Percentiles rank a stretch among this genome's conserved stretches.
phyloP scores from a whole-genome alignment of 2,113 vertebrate species.

The Ancistrus triradiatus region DNA sequence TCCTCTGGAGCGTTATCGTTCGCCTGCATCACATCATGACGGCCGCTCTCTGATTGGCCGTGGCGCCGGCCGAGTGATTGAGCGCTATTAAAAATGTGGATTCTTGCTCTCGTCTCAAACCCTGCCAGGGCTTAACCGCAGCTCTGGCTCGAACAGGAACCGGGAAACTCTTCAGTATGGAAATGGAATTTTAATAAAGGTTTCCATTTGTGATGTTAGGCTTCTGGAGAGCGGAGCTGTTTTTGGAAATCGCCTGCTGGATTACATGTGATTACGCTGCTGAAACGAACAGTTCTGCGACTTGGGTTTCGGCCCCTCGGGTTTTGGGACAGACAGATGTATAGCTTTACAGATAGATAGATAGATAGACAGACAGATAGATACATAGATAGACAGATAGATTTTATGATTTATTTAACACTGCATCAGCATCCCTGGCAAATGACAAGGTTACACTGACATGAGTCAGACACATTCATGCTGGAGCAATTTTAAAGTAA shows the following conservation, averaged over 20 bases:
- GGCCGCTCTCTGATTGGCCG: not conserved
- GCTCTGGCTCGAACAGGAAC: not conserved
- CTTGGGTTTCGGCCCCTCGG: slow-evolving; percentile 6
- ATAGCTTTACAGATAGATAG: too few species aligned
- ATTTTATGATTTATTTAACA: too few species aligned
- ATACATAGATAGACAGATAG: too few species aligned
- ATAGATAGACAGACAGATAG: too few species aligned
- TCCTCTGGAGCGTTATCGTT: not conserved
- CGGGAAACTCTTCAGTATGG: slow-evolving; percentile 28
- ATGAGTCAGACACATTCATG: too few species aligned
- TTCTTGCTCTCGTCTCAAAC: slow-evolving; percentile 27
- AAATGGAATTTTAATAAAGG: slow-evolving; percentile 52
- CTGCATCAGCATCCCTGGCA: too few species aligned
- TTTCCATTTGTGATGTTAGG: slow-evolving; percentile 55
- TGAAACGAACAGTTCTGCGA: slow-evolving; percentile 47
- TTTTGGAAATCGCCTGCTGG: slow-evolving; percentile 44
- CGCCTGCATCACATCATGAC: slow-evolving; percentile 3
- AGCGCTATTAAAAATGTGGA: slow-evolving; percentile 49
- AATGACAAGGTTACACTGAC: too few species aligned
- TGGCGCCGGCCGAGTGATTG: slow-evolving; percentile 45
- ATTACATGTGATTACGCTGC: slow-evolving; percentile 58
- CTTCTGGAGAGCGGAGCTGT: slow-evolving; percentile 50
- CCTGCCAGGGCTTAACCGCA: slow-evolving; percentile 16
- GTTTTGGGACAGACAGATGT: not conserved
- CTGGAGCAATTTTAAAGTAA: too few species aligned